Evolutionary conservation across 2,888 invertebrate genomes (phyloP).

Genomic region (Encarsia formosa): DNA sequence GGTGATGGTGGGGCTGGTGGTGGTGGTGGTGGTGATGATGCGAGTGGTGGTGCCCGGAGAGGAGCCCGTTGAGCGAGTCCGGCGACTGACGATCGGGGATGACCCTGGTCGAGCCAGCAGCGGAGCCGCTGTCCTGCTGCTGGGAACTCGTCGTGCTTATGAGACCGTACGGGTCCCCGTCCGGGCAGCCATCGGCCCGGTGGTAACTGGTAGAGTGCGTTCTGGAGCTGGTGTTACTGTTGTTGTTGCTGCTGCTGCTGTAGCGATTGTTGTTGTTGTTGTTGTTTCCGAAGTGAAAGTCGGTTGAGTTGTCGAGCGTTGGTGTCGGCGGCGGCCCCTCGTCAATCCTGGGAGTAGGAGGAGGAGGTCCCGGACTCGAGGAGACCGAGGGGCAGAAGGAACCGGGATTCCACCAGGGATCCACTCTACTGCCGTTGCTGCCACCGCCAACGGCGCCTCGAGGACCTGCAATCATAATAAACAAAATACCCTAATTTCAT

Average conservation of each 20-base stretch:
- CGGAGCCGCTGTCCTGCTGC: constrained; percentile 16
- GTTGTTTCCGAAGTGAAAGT: constrained; percentile 33
- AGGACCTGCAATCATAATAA: constrained; percentile 44
- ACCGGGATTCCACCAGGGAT: constrained; percentile 50
- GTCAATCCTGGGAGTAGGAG: constrained; percentile 46
- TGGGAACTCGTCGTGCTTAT: constrained; percentile 18
- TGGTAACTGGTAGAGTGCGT: neutral
- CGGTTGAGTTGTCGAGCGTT: constrained; percentile 36
- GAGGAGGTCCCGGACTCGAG: constrained; percentile 44
- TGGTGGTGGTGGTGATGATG: constrained; percentile 32
- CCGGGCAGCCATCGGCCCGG: constrained; percentile 31
- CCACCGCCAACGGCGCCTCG: constrained; percentile 51
- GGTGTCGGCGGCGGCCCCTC: constrained; percentile 45
- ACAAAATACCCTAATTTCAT: neutral
- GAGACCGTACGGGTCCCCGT: constrained; percentile 22
- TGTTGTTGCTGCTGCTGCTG: constrained; percentile 39
- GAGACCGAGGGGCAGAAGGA: constrained; percentile 43
- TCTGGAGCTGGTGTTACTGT: constrained; percentile 16
- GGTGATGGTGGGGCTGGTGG: constrained; percentile 40
- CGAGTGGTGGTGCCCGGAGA: constrained; percentile 25
- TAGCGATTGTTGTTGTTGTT: constrained; percentile 19
- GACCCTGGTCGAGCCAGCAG: constrained; percentile 11
- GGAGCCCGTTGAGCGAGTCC: constrained; percentile 41
- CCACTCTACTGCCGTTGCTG: constrained; percentile 50
- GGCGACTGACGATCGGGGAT: constrained; percentile 22